phyloP scores from a whole-genome alignment of 2,113 vertebrate genomes.

The Myiopsitta monachus region DNA sequence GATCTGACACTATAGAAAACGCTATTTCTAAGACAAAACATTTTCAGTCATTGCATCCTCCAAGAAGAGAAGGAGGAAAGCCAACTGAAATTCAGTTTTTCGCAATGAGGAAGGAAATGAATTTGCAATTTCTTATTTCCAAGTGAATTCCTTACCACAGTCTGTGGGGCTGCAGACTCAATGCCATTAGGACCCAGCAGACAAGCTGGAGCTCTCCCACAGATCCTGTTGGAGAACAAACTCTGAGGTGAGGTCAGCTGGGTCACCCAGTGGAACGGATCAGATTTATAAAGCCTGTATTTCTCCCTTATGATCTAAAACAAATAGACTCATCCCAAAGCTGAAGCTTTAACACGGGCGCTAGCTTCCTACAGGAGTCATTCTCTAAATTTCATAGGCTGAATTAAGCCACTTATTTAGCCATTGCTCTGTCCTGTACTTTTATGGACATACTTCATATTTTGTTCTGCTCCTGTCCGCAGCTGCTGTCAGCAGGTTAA shows the following conservation, averaged over 20 bases:
- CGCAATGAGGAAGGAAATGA: neutral
- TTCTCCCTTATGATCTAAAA: neutral
- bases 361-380: accelerated
- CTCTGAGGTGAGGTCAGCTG: neutral
- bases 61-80: neutral
- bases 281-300: neutral
- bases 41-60: neutral
- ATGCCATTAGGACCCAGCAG: neutral
- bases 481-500: neutral
- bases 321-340: neutral
- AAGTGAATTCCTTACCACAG: neutral
- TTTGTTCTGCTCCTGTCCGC: neutral
- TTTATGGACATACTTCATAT: neutral
- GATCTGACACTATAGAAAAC: neutral
- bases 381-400: neutral
- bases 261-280: neutral
- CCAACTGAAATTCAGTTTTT: neutral
- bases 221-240: neutral
- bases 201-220: neutral
- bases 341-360: neutral
- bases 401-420: neutral
- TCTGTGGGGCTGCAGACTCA: neutral
- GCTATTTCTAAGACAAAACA: neutral
- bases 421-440: neutral
- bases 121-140: neutral